Conservation (phyloP, 2,113 vertebrate species). For the Scatophagus argus region DNA sequence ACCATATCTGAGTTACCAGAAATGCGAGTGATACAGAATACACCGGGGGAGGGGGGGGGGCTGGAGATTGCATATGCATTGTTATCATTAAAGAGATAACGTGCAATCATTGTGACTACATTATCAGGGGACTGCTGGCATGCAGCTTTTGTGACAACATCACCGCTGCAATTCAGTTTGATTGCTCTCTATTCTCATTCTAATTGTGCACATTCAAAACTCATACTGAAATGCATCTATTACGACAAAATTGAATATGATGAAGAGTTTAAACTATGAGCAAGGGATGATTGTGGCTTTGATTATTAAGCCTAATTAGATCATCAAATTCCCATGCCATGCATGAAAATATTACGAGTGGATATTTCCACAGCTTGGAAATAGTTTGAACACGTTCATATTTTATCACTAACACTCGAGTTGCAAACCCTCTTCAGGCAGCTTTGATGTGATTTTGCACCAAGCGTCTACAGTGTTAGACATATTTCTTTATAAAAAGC, state of each 20-base stretch:
- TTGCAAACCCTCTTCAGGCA: constrained; percentile 16
- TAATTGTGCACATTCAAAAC: constrained; percentile 48
- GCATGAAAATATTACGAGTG: constrained; percentile 14
- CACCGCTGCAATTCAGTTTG: constrained; percentile 55
- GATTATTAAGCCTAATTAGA: constrained; percentile 62
- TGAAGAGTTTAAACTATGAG: constrained; percentile 51
- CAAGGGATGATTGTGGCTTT: constrained; percentile 44
- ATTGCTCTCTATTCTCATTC: constrained; percentile 59
- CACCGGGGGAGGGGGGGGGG: constrained; percentile 13
- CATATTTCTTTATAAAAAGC: constrained; percentile 69
- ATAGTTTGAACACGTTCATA: constrained; percentile 29
- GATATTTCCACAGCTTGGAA: constrained; percentile 37
- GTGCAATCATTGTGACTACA: constrained; percentile 55
- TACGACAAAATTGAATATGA: constrained; percentile 46
- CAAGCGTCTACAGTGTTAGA: constrained; percentile 41
- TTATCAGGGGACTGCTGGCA: constrained; percentile 56
- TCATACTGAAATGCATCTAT: constrained; percentile 33
- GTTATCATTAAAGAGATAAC: constrained; percentile 63
- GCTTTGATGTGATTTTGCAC: constrained; percentile 56
- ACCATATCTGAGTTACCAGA: constrained; percentile 35
- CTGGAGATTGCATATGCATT: constrained; percentile 53
- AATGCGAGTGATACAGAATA: constrained; percentile 41
- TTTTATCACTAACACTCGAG: constrained; percentile 38
- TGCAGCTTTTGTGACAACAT: constrained; percentile 57
- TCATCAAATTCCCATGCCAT: constrained; percentile 37